A percentile compares a stretch with the other conserved stretches of the same genome.
Evolutionary conservation across 1,140 invertebrate species (phyloP).

Genomic region (Anagrus nilaparvatae): DNA sequence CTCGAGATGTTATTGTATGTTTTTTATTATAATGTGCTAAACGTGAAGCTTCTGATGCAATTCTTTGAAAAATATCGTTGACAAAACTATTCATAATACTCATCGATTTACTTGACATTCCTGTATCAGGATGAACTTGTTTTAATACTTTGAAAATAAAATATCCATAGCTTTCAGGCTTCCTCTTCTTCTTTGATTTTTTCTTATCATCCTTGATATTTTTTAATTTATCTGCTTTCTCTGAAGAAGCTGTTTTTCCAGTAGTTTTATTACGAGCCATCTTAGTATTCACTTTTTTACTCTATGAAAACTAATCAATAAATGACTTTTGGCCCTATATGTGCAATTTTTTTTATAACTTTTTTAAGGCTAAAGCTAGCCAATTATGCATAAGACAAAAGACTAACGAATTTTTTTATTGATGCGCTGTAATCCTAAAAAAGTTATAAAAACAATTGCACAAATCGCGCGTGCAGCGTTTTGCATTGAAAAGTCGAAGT

Average conservation of each 20-base stretch:
- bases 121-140: slow-evolving; percentile 59
- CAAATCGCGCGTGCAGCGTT: too few species aligned
- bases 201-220: slow-evolving; percentile 43
- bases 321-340: not conserved
- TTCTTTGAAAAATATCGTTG: slow-evolving; percentile 58
- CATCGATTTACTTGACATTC: too few species aligned
- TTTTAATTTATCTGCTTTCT: slow-evolving; percentile 46
- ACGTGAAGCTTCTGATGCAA: slow-evolving; percentile 57
- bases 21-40: slow-evolving; percentile 60
- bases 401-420: too few species aligned
- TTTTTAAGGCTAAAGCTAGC: too few species aligned
- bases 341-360: too few species aligned
- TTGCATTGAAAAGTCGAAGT: too few species aligned
- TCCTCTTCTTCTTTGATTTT: slow-evolving; percentile 45
- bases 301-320: not conserved
- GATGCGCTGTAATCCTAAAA: too few species aligned
- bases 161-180: slow-evolving; percentile 57
- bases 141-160: slow-evolving; percentile 66
- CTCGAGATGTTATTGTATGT: slow-evolving; percentile 36
- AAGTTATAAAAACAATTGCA: too few species aligned
- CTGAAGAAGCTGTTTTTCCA: slow-evolving; percentile 16
- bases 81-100: slow-evolving; percentile 57
- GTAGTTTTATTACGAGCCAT: not conserved
- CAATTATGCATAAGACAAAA: too few species aligned
- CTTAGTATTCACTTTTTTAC: not conserved